Percentiles rank a stretch among this genome's conserved stretches.
Evolutionary conservation across 2,113 vertebrate genomes (phyloP).

Genomic region (Pelecanus crispus): DNA sequence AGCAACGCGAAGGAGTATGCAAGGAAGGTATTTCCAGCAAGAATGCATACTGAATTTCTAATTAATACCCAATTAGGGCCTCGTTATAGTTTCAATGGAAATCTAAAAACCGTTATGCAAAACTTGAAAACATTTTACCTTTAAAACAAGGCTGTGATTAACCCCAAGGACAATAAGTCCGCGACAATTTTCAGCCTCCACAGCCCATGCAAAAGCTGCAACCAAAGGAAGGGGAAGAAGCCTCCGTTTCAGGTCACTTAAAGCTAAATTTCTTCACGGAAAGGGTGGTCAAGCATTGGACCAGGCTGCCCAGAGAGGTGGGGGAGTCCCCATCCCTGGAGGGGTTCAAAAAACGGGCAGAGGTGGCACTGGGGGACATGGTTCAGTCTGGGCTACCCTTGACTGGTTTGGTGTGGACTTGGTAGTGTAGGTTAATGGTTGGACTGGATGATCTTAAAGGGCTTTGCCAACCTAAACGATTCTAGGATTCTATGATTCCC

Average conservation of each 20-base stretch:
- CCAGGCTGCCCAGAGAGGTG: no score
- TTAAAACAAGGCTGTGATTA: neutral
- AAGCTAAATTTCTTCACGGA: no score
- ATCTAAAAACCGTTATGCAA: neutral
- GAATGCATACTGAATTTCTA: neutral
- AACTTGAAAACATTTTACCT: neutral
- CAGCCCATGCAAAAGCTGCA: neutral
- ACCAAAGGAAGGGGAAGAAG: neutral
- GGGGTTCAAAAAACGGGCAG: no score
- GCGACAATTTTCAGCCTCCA: neutral
- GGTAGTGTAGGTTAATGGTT: no score
- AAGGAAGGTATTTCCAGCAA: neutral
- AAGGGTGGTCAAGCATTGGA: no score
- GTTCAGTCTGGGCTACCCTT: no score
- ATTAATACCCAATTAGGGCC: neutral
- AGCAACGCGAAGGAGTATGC: neutral
- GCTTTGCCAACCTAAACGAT: no score
- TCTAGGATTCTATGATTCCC: no score
- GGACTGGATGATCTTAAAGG: no score
- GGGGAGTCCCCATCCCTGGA: no score
- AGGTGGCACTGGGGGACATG: no score
- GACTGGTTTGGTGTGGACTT: no score
- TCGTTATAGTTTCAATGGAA: neutral
- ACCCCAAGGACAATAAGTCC: neutral
- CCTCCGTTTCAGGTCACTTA: neutral